A percentile compares a stretch with the other conserved stretches of the same genome.
phyloP scores from a whole-genome alignment of 2,888 invertebrate species.

The Synergus laeviventris region DNA sequence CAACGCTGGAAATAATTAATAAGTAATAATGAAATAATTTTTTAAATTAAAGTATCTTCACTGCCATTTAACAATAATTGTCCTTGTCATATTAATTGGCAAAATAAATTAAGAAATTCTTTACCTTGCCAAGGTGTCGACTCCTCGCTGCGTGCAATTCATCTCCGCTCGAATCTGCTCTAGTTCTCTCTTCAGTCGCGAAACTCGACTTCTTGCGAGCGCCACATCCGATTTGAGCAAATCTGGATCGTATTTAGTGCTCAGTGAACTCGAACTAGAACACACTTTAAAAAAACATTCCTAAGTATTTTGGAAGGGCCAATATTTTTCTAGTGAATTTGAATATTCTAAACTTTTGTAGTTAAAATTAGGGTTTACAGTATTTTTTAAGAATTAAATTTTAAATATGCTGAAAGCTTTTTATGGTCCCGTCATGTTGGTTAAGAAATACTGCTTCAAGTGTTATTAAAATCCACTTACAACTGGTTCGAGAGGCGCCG shows the following conservation, averaged over 20 bases:
- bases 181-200: constrained; percentile 91
- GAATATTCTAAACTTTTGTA: background rate
- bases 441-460: background rate
- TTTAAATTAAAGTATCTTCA: background rate
- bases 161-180: constrained; percentile 95
- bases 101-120: constrained; percentile 60
- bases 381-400: background rate
- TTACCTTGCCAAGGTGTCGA: constrained; percentile 93
- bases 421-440: background rate
- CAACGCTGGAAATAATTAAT: constrained; percentile 82
- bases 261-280: constrained; percentile 91
- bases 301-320: background rate
- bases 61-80: background rate
- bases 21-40: constrained; percentile 35
- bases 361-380: background rate
- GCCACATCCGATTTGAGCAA: constrained; percentile 94
- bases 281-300: constrained; percentile 80
- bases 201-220: constrained; percentile 91
- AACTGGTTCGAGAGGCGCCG: constrained; percentile 92
- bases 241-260: constrained; percentile 96
- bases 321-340: background rate
- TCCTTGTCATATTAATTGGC: background rate
- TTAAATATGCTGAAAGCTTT: background rate
- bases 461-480: constrained; percentile 81
- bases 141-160: constrained; percentile 93